phyloP scores from a whole-genome alignment of 2,113 vertebrate genomes.

The Gnathonemus longibarbis region DNA sequence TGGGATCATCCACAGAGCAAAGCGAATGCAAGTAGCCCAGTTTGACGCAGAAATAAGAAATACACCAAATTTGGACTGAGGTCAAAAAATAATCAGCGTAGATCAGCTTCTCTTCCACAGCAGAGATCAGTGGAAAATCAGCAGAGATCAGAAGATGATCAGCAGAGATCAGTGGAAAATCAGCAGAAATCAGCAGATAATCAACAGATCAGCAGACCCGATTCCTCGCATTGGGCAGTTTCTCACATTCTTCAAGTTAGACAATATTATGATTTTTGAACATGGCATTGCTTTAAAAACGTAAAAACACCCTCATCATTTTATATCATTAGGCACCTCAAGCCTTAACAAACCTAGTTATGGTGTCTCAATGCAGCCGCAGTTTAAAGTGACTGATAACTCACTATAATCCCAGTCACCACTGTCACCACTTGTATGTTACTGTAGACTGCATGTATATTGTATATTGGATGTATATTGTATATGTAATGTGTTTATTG shows the following conservation, averaged over 20 bases:
- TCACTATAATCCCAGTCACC: neutral
- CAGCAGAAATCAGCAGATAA: neutral
- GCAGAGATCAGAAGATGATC: no score
- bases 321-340: no score
- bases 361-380: neutral
- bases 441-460: no score
- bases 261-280: neutral
- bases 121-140: neutral
- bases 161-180: neutral
- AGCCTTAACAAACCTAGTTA: neutral
- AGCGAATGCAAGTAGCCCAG: neutral
- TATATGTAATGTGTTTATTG: neutral
- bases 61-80: neutral
- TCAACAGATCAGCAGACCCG: neutral
- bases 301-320: neutral
- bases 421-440: neutral
- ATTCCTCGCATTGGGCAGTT: neutral
- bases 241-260: neutral
- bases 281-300: neutral
- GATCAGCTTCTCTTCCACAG: neutral
- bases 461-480: neutral
- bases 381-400: neutral
- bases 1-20: neutral
- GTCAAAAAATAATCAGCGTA: neutral
- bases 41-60: neutral